Evolutionary conservation across 2,797 vertebrate genomes (phyloP), one percentile per base, ranked within the genome.

Genomic region (Odontamblyopus lacepedii): DNA sequence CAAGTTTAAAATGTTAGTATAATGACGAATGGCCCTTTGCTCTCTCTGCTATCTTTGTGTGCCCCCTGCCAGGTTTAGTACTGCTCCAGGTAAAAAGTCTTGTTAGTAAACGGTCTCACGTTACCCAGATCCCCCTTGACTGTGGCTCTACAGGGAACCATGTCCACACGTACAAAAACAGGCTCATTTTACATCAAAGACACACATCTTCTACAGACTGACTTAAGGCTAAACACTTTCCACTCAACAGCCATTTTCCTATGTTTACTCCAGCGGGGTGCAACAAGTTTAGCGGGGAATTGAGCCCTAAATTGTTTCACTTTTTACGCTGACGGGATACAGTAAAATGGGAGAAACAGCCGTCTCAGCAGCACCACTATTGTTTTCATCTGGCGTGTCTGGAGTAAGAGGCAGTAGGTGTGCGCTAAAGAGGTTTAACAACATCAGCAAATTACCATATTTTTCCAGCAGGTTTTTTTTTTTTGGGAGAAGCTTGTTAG

Each of bases 81-180:
- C 81, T 70, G 81, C 81, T 87, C 67, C 78, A 92, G 91, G 89
- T 91, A 90, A 75, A 78, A 81, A 70, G 75, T 79, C 71, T 74
- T 72, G 87, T 87, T 83, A 76, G 78, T 63, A 73, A 78, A 76
- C 70, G 56, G 79, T 89, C 83, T 93, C 88, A 67, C 76, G 88
- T 94, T 93, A 87, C 92, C 77, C 19, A 38, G 76, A 87, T 83
- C 78, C 56, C 70, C 76, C 82, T 89, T 86, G 85, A 5, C 81
- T 55, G 48, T 9, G 6, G 73, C 75, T 26, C 89, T 38, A 75
- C 61, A 32, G 89, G 88, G 85, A 85, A 75, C 78, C 79, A 79
- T 82, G 84, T 91, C 86, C 63, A 63, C 84, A 85, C 86, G 85
- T 91, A 90, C n/a, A 89, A 92, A 91, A 94, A 93, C 85, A 93